A percentile compares a stretch with the other conserved stretches of the same genome.
Evolutionary conservation across 2,888 invertebrate genomes (phyloP).

Genomic region (Caenorhabditis wallacei): DNA sequence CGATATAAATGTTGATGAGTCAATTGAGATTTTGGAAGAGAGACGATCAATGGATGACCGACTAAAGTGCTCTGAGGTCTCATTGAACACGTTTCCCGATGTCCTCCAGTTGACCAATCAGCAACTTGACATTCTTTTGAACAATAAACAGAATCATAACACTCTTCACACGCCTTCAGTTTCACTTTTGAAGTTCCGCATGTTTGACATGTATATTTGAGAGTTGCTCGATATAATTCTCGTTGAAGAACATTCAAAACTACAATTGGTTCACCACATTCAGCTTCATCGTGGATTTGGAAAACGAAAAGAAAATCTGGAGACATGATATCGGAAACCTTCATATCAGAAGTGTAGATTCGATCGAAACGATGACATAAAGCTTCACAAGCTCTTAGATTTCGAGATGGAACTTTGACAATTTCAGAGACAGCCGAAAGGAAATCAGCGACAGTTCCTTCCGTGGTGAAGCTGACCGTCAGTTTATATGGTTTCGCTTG

Average conservation of each 20-base stretch:
- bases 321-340: constrained; percentile 70
- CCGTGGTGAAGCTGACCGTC: constrained; percentile 67
- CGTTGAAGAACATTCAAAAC: constrained; percentile 83
- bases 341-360: constrained; percentile 64
- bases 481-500: constrained; percentile 84
- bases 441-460: constrained; percentile 74
- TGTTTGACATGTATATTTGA: constrained; percentile 71
- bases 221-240: constrained; percentile 72
- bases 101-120: constrained; percentile 83
- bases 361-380: constrained; percentile 73
- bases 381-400: constrained; percentile 69
- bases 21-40: constrained; percentile 84
- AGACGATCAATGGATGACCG: constrained; percentile 85
- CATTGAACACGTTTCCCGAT: constrained; percentile 74
- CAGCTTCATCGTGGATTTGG: constrained; percentile 83
- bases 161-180: constrained; percentile 84
- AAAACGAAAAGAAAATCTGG: constrained; percentile 59
- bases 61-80: too few relatives aligned
- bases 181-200: constrained; percentile 80
- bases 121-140: constrained; percentile 84
- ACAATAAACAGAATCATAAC: constrained; percentile 85
- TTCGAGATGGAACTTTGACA: constrained; percentile 61
- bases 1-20: constrained; percentile 84
- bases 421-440: constrained; percentile 69
- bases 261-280: constrained; percentile 84